These are phyloP conservation scores for Epinephelus malabaricus DNA, from an alignment of 2,797 vertebrate species.

Conservation along the genomic window DNA sequence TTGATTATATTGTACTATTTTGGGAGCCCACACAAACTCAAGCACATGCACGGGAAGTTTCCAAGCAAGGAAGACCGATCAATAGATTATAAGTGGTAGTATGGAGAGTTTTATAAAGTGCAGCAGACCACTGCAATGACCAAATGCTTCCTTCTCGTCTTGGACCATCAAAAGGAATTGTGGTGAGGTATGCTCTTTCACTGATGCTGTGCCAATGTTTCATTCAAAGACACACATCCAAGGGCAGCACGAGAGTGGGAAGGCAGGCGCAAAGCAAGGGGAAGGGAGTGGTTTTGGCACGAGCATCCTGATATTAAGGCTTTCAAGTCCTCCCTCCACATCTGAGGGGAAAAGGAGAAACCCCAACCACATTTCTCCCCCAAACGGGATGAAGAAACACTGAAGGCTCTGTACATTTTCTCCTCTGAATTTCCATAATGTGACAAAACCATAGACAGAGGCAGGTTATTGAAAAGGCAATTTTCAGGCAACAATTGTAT, in stretches of 20 bases:
- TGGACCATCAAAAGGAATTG: slow-evolving; percentile 64
- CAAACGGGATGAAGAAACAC: slow-evolving; percentile 79
- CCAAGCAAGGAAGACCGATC: neutral
- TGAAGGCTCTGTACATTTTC: slow-evolving; percentile 75
- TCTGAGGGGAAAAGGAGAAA: slow-evolving; percentile 78
- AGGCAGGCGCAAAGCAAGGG: slow-evolving; percentile 33
- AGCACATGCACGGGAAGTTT: neutral
- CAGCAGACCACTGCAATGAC: slow-evolving; percentile 14
- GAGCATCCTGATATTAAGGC: slow-evolving; percentile 51
- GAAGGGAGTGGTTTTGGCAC: slow-evolving; percentile 71
- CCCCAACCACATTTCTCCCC: slow-evolving; percentile 77
- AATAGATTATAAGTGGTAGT: slow-evolving; percentile 10
- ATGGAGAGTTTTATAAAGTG: slow-evolving; percentile 14
- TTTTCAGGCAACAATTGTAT: slow-evolving; percentile 78
- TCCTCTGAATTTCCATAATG: slow-evolving; percentile 84
- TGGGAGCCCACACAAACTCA: neutral
- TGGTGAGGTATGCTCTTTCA: slow-evolving; percentile 56
- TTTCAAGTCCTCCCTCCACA: slow-evolving; percentile 77
- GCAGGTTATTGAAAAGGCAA: slow-evolving; percentile 73
- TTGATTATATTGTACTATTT: neutral
- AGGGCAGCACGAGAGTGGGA: slow-evolving; percentile 47
- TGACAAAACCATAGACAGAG: slow-evolving; percentile 72
- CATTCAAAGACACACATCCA: slow-evolving; percentile 58
- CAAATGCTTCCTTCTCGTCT: slow-evolving; percentile 62
- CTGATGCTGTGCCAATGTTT: slow-evolving; percentile 66